Evolutionary conservation across 2,113 vertebrate species (phyloP), one percentile per base, ranked within the genome.

Genomic region (Pogona vitticeps): DNA sequence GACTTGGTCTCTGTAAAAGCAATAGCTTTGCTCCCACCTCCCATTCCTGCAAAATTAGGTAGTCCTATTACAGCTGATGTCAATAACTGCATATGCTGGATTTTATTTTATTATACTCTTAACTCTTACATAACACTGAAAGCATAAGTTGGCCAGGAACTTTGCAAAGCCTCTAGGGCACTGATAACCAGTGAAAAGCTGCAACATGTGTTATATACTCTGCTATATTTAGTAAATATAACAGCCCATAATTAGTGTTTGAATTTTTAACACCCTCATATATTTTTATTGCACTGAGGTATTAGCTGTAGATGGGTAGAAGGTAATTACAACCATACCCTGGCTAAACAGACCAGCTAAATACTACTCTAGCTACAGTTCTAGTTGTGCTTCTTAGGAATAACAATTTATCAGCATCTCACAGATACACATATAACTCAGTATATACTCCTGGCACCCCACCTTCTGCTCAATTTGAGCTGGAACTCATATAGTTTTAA

Each of bases 341-440:
- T 91, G 84, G 28, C 82, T 93, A 90, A 91, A 94, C 70, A 91
- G 82, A 91, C 82, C 83, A 84, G 86, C 84, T 85, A 42, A n/a
- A 76, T 71, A 71, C 59, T 86, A 80, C 46, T 89, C 85, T 86
- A 93, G 88, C 88, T 94, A 90, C 84, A 91, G 90, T 91, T 95
- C 78, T 89, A 92, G 82, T 93, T 95, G 76, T 77, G 88, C 87
- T 93, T 96, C 86, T 82, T 88, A 88, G 92, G 72, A 88, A 77
- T 92, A 91, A 89, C 87, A 84, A 95, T 96, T 96, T 93, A 94
- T 96, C 94, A 94, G 89, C 91, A 91, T 94, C 96, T 94, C 95
- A 90, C 94, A 93, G 95, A 96, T 95, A 94, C 88, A 92, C 92
- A 90, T 88, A 83, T 56, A 52, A 65, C 42, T 75, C 78, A 88